phyloP scores from a whole-genome alignment of 2,888 invertebrate genomes.

The Synergus itoensis region DNA sequence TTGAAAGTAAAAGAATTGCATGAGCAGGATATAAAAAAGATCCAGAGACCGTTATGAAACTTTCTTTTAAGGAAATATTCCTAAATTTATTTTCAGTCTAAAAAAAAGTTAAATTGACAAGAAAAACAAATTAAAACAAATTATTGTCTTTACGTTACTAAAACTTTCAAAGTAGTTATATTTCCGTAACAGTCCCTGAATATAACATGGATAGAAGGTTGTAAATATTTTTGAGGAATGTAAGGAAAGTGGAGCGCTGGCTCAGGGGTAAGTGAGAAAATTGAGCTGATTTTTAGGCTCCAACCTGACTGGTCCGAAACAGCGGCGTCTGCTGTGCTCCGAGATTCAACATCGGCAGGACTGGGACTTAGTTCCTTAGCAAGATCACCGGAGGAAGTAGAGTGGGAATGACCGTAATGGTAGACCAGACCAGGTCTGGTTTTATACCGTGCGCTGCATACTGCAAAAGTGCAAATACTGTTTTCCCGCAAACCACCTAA shows the following conservation, averaged over 20 bases:
- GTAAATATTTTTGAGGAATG: background rate
- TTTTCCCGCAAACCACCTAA: slow-evolving; percentile 77
- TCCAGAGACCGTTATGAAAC: background rate
- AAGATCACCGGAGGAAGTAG: slow-evolving; percentile 78
- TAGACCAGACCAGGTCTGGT: slow-evolving; percentile 96
- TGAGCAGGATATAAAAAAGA: slow-evolving; percentile 22
- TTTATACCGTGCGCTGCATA: slow-evolving; percentile 98
- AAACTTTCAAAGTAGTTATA: background rate
- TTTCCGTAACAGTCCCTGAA: background rate
- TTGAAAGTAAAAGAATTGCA: slow-evolving; percentile 18
- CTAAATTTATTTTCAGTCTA: background rate
- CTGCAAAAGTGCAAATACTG: slow-evolving; percentile 82
- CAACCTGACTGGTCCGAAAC: slow-evolving; percentile 79
- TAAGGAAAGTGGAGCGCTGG: slow-evolving; percentile 43
- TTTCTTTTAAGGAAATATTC: background rate
- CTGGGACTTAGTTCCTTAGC: slow-evolving; percentile 78
- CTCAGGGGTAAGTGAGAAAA: slow-evolving; percentile 79
- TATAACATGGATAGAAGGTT: background rate
- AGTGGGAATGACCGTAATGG: slow-evolving; percentile 96
- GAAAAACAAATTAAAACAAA: background rate
- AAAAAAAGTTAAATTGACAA: background rate
- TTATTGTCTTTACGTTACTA: too few relatives aligned
- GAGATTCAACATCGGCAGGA: slow-evolving; percentile 78
- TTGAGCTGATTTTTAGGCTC: slow-evolving; percentile 80
- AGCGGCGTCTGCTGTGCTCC: slow-evolving; percentile 77